Percentiles rank a stretch among this genome's conserved stretches.
These are phyloP conservation scores for Heliconius nattereri DNA, from an alignment of 1,140 invertebrate species.

Conservation along the genomic window DNA sequence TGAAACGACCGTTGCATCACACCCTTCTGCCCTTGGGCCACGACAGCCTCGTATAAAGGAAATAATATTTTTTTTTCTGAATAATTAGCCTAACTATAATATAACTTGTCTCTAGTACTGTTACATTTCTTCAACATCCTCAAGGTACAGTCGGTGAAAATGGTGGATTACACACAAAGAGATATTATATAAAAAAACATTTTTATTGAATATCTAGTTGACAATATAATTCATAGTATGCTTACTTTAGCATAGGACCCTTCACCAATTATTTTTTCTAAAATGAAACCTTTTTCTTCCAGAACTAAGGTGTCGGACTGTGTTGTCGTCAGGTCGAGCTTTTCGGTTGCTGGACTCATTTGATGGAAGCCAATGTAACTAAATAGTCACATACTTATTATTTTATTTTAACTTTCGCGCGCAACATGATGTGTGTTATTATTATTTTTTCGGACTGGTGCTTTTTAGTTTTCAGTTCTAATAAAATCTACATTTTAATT, in stretches of 20 bases:
- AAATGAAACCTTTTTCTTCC: constrained; percentile 69
- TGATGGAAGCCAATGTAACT: constrained; percentile 37
- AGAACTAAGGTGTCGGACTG: constrained; percentile 65
- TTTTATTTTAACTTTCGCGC: constrained; percentile 69
- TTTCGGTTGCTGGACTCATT: constrained; percentile 62
- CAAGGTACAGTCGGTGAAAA: not conserved
- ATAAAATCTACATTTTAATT: constrained; percentile 19
- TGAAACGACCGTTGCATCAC: too few species aligned
- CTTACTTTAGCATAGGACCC: constrained; percentile 75
- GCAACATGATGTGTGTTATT: constrained; percentile 53
- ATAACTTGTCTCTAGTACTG: not conserved
- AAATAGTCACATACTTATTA: constrained; percentile 38
- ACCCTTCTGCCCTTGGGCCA: too few species aligned
- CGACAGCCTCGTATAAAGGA: too few species aligned
- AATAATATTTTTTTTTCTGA: not conserved
- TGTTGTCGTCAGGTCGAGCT: constrained; percentile 61
- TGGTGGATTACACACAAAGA: too few species aligned
- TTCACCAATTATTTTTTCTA: constrained; percentile 71
- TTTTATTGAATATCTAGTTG: not conserved
- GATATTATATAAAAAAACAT: too few species aligned
- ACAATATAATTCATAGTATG: not conserved
- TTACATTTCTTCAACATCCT: not conserved
- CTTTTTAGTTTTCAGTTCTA: not conserved
- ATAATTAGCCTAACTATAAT: not conserved
- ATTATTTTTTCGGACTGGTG: not conserved